These are phyloP conservation scores for Ectemnius lituratus DNA, from an alignment of 2,888 invertebrate species.

Conservation along the genomic window DNA sequence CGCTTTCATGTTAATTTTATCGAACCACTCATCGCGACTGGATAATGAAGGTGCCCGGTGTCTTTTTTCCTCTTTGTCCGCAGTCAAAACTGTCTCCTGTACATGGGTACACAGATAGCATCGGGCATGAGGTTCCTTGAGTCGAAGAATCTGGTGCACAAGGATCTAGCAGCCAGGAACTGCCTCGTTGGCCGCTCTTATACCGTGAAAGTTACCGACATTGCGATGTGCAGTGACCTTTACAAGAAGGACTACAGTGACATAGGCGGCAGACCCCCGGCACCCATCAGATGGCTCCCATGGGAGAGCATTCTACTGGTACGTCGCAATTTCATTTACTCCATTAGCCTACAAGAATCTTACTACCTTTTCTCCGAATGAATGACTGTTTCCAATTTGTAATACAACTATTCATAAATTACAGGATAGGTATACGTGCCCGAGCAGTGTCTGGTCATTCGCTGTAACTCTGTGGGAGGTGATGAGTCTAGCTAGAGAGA, in stretches of 20 bases:
- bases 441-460: slow-evolving; percentile 83
- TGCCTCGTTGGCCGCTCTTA: slow-evolving; percentile 82
- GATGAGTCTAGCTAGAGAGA: slow-evolving; percentile 81
- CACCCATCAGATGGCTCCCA: slow-evolving; percentile 83
- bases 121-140: slow-evolving; percentile 90
- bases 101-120: slow-evolving; percentile 87
- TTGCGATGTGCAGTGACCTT: slow-evolving; percentile 82
- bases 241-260: slow-evolving; percentile 83
- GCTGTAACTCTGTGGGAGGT: slow-evolving; percentile 84
- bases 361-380: no score
- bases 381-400: no score
- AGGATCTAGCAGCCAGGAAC: slow-evolving; percentile 87
- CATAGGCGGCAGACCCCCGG: slow-evolving; percentile 82
- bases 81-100: slow-evolving; percentile 85
- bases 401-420: slow-evolving; percentile 47
- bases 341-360: no score
- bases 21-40: background rate
- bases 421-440: slow-evolving; percentile 83
- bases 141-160: slow-evolving; percentile 87
- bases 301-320: slow-evolving; percentile 84
- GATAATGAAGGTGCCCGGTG: background rate
- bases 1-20: slow-evolving; percentile 1
- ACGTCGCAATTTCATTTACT: slow-evolving; percentile 38
- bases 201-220: slow-evolving; percentile 82
- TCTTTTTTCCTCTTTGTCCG: background rate